Conservation (phyloP, 2,888 invertebrate genomes). For the Oxycera nigricornis region DNA sequence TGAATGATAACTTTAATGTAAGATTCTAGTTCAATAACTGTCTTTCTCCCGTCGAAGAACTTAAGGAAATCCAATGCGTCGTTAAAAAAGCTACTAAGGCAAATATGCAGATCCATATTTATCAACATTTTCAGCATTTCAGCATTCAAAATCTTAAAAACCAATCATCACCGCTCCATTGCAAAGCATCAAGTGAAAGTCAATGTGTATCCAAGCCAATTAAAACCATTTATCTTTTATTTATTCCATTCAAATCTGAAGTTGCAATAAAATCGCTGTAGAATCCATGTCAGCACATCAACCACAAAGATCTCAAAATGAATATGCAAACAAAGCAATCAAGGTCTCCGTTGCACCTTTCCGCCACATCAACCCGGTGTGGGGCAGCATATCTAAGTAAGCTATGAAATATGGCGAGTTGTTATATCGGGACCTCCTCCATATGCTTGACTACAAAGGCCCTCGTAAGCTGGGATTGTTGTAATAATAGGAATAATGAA, state of each 20-base stretch:
- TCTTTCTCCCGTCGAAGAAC: too few species aligned
- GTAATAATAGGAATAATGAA: slow-evolving; percentile 28
- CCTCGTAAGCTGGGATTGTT: slow-evolving; percentile 7
- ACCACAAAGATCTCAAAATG: background rate
- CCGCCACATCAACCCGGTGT: background rate
- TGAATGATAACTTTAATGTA: too few species aligned
- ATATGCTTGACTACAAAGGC: background rate
- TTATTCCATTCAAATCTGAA: background rate
- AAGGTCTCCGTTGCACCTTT: background rate
- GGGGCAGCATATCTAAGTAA: background rate
- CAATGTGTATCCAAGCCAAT: background rate
- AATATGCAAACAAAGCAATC: slow-evolving; percentile 19
- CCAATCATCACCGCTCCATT: background rate
- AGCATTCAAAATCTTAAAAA: too few species aligned
- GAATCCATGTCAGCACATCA: background rate
- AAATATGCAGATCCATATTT: too few species aligned
- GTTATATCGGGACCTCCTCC: background rate
- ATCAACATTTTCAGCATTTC: too few species aligned
- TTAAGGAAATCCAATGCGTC: too few species aligned
- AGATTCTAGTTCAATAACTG: too few species aligned
- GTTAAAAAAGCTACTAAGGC: too few species aligned
- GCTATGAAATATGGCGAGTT: background rate
- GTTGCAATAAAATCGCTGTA: background rate
- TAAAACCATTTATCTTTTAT: background rate
- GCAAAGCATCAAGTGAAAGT: background rate